Evolutionary conservation across 2,888 invertebrate genomes (phyloP), one percentile per base, ranked within the genome.

Genomic region (Myopa tessellatipennis): DNA sequence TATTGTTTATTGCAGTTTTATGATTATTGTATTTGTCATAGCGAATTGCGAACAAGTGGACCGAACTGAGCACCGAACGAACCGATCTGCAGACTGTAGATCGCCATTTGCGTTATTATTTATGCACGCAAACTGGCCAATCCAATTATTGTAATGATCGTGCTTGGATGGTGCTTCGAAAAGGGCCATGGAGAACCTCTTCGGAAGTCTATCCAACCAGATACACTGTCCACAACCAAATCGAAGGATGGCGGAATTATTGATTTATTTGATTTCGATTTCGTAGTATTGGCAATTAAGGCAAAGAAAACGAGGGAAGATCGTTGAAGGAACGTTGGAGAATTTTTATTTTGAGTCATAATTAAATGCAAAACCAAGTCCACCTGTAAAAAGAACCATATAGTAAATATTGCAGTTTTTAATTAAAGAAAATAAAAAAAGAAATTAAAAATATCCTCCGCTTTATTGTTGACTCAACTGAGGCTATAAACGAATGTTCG

Each of bases 61-160:
- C 68, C 40, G 45, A 45, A 69, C 52, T 40, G 50, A 61, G 16
- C 18, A 55, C 2, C n/a, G 45, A 8, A 26, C 52, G 10, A 4
- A 38, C n/a, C 18, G 14, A 71, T 58, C 74, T 63, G 55, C 14
- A 10, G 12, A 18, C 72, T 40, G 34, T 60, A 72, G 18, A 45
- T 18, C 1, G 4, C 68, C 60, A 58, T 74, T 38, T 58, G 38
- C 16, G 34, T 12, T 58, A 74, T 74, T 74, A 55, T 68, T 74
- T 74, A 74, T 74, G 74, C 74, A 74, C 67, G 10, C 8, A 12
- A 38, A 38, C 40, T 4, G 55, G 55, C 55, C 74, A 68, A 74
- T 74, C 38, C 74, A 68, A 74, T 74, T 74, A 68, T 74, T 55
- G 40, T 74, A 68, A 74, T 74, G 67, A 74, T 38, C 26, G 26